Evolutionary conservation across 2,113 vertebrate species (phyloP).

Genomic region (Atractosteus spatula): DNA sequence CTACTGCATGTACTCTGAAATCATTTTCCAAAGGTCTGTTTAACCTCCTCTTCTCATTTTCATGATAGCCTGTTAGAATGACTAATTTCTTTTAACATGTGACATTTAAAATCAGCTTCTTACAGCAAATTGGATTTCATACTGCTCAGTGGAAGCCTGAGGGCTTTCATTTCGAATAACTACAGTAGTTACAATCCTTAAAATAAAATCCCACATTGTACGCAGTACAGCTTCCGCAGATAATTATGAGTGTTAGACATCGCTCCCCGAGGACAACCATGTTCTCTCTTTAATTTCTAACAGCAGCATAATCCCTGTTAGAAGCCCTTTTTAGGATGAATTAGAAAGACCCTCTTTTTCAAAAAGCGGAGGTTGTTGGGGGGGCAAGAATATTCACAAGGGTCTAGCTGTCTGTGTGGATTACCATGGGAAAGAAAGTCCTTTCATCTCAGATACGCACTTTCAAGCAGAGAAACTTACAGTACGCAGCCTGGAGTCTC

Average conservation of each 20-base stretch:
- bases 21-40: constrained; percentile 5
- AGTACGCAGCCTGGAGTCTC: constrained; percentile 27
- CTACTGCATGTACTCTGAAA: too few relatives aligned
- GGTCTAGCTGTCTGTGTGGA: constrained; percentile 63
- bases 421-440: constrained; percentile 65
- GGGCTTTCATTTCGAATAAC: constrained; percentile 28
- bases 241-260: constrained; percentile 60
- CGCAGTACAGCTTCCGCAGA: constrained; percentile 31
- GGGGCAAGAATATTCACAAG: constrained; percentile 60
- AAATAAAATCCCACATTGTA: constrained; percentile 28
- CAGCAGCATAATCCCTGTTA: constrained; percentile 63
- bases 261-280: constrained; percentile 55
- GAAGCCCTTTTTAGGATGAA: constrained; percentile 68
- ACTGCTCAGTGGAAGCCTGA: constrained; percentile 27
- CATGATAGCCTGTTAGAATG: constrained; percentile 20
- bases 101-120: constrained; percentile 27
- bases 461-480: constrained; percentile 45
- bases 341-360: constrained; percentile 67
- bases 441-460: constrained; percentile 67
- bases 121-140: constrained; percentile 36
- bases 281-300: constrained; percentile 62
- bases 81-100: constrained; percentile 23
- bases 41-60: constrained; percentile 24
- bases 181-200: constrained; percentile 22
- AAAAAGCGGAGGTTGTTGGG: constrained; percentile 41